A percentile compares a stretch with the other conserved stretches of the same genome.
phyloP scores from a whole-genome alignment of 2,113 vertebrate species.

The Phoenicopterus ruber region DNA sequence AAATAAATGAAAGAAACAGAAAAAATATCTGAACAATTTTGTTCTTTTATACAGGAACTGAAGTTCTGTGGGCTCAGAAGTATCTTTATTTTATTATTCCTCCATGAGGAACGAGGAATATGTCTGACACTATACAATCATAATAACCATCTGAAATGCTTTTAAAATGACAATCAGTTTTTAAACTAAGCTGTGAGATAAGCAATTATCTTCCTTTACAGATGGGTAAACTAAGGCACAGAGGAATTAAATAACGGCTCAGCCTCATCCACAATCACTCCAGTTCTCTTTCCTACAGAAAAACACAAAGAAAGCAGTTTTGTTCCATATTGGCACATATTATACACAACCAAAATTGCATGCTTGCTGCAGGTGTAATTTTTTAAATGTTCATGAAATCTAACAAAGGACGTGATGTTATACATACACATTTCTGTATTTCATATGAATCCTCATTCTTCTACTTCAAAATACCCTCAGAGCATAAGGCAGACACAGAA shows the following conservation, averaged over 20 bases:
- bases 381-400: not conserved
- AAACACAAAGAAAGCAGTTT: not conserved
- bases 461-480: not conserved
- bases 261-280: not conserved
- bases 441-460: not conserved
- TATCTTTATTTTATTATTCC: not conserved
- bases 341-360: not conserved
- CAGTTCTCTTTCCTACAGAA: not conserved
- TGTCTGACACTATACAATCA: not conserved
- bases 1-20: not conserved
- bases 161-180: not conserved
- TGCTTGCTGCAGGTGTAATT: not conserved
- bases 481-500: not conserved
- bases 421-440: not conserved
- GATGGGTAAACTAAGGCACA: constrained; percentile 3
- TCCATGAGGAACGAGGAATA: not conserved
- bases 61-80: not conserved
- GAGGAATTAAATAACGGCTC: not conserved
- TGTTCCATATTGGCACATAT: not conserved
- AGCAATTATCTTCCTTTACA: not conserved
- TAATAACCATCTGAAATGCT: not conserved
- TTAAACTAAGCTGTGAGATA: not conserved
- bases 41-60: not conserved
- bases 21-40: not conserved
- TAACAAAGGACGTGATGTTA: not conserved